Percentiles rank a stretch among this genome's conserved stretches.
Conservation (phyloP, 2,888 invertebrate genomes). For the Cabera pusaria region DNA sequence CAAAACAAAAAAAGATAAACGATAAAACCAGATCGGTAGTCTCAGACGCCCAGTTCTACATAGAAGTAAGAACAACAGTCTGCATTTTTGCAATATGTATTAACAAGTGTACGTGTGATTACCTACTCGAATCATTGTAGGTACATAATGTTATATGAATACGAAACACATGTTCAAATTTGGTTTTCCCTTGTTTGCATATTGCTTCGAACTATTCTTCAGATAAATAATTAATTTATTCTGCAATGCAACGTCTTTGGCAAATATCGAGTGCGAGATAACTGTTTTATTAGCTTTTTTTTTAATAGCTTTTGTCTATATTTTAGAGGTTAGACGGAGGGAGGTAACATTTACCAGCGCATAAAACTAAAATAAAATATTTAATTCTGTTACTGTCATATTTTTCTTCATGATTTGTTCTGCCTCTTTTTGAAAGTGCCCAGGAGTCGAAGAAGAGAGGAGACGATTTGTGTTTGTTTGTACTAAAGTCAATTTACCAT, state of each 20-base stretch:
- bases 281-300: too few species aligned
- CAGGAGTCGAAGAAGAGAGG: too few species aligned
- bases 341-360: too few species aligned
- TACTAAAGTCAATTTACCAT: too few species aligned
- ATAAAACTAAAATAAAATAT: too few species aligned
- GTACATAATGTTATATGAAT: slow-evolving; percentile 29
- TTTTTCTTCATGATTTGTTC: too few species aligned
- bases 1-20: slow-evolving; percentile 3
- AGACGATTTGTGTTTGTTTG: too few species aligned
- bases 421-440: too few species aligned
- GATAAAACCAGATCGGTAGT: slow-evolving; percentile 2
- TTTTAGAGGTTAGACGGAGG: too few species aligned
- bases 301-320: too few species aligned
- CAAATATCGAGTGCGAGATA: too few species aligned
- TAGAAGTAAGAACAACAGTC: slow-evolving; percentile 4
- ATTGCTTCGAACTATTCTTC: slow-evolving; percentile 33
- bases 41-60: not conserved
- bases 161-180: slow-evolving; percentile 47
- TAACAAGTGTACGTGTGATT: slow-evolving; percentile 23
- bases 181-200: slow-evolving; percentile 38
- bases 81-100: slow-evolving; percentile 20
- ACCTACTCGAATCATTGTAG: slow-evolving; percentile 23
- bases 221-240: slow-evolving; percentile 34
- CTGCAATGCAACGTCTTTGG: slow-evolving; percentile 31
- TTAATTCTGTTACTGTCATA: too few species aligned